Base-by-base conservation (phyloP, 2,888 invertebrate species). In the Leucophora obtusa region DNA sequence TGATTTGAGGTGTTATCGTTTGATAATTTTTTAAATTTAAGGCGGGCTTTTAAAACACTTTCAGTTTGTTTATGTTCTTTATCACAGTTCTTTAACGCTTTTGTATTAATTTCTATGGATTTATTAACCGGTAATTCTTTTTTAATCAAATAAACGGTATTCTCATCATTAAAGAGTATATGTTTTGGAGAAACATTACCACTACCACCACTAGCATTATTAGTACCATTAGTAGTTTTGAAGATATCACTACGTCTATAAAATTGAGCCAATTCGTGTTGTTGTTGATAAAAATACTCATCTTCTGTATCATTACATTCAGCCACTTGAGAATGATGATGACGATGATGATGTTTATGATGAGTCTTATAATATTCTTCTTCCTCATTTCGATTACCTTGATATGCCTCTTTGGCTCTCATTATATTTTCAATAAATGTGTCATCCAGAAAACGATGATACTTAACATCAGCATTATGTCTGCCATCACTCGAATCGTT, bases 141-240 rank as follows among this genome's bases (percentile, higher is more conserved):
- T 66, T 89, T 87, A n/a, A 89, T 89, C 43, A 90, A 84, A 79
- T 90, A 90, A n/a, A 90, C 89, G 0, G 87, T 87, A 38, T 90
- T 90, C 72, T 90, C 90, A 35, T 90, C 89, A 54, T 90, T 90
- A 83, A 90, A 90, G 7, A 90, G 84, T 68, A 90, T 90, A 73
- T 90, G 90, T 60, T 88, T 88, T 15, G 82, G 65, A 9, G 82
- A 66, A n/a, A 74, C 8, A 53, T 35, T 63, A 56, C 70, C 54
- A 21, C 33, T 47, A 18, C 10, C 38, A n/a, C 9, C 38, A 38
- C 43, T n/a, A n/a, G 43, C 43, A 47, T n/a, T 47, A n/a, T 47
- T n/a, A 7, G n/a, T 35, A 35, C 47, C 43, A 8, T 10, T 56
- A 21, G 54, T 17, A 0, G 47, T 80, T 80, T 2, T 28, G 6